Conservation (phyloP, 2,113 vertebrate species). For the Abramis brama region DNA sequence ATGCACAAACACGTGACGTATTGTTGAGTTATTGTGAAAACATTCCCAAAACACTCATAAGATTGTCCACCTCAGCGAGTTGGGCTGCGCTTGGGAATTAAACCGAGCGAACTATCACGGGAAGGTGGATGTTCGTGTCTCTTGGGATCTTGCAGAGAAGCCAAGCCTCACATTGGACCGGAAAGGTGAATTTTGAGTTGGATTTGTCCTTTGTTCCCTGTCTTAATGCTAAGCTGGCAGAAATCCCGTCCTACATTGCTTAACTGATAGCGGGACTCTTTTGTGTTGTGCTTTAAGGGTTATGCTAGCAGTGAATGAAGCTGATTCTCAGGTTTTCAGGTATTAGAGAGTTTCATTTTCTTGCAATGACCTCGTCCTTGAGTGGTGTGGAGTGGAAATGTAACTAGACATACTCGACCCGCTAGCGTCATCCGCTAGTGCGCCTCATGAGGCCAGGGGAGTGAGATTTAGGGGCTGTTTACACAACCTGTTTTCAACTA, state of each 20-base stretch:
- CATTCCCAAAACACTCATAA: neutral
- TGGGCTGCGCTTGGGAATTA: neutral
- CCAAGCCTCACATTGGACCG: neutral
- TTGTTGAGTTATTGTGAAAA: neutral
- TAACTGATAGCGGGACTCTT: constrained; percentile 19
- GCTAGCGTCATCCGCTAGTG: too few relatives aligned
- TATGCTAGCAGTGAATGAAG: constrained; percentile 20
- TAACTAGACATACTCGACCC: too few relatives aligned
- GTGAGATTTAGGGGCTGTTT: too few relatives aligned
- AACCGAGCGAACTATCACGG: neutral
- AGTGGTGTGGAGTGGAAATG: too few relatives aligned
- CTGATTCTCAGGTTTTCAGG: constrained; percentile 4
- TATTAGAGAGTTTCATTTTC: neutral
- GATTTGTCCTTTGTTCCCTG: constrained; percentile 39
- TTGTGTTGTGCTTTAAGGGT: constrained; percentile 32
- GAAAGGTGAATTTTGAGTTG: constrained; percentile 41
- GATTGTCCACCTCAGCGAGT: neutral
- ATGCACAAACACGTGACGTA: neutral
- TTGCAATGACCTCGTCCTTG: constrained; percentile 9
- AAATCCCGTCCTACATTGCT: constrained; percentile 35
- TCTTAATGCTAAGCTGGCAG: constrained; percentile 38
- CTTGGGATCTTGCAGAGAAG: constrained; percentile 7
- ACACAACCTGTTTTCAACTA: too few relatives aligned
- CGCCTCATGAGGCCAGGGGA: too few relatives aligned
- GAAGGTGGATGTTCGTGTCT: neutral